Evolutionary conservation across 2,113 vertebrate genomes (phyloP), one percentile per base, ranked within the genome.

Genomic region (Lonchura striata): DNA sequence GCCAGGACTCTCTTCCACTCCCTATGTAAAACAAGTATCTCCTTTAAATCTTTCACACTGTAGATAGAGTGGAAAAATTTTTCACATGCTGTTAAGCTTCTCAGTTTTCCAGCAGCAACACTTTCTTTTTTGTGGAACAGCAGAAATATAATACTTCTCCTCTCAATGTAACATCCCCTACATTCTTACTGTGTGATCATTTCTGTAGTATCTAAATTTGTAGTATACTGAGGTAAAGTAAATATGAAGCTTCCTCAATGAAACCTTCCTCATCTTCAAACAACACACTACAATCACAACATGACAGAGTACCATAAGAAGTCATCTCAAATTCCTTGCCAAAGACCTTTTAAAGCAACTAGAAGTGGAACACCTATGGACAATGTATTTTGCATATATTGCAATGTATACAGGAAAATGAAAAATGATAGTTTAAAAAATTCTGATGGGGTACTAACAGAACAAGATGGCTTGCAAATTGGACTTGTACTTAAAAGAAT

Each of bases 1-100:
- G 88, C 80, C 82, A 95, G 71, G 54, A 82, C 83, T 91, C 41
- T 44, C 33, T 72, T 88, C 78, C 85, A 90, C 60, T 70, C 54
- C 47, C 2, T 42, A 37, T 1, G 2, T 47, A 52, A 90, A 90
- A 42, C 6, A 56, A 57, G 15, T 21, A 52, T 37, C 74, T 93
- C 65, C 57, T 82, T 19, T 30, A 82, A 82, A 31, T 5, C 5
- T 25, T 80, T 46, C 47, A 52, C 54, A 30, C 16, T 52, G 44
- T 7, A 69, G 89, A 89, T 49, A 41, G 47, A 64, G 20, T 15
- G 7, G n/a, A n/a, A 72, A 82, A 64, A 79, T 15, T 25, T 57
- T 65, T 63, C 39, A 28, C 11, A 6, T 10, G 33, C 52, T 66
- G 30, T 42, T 70, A 57, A 60, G 35, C 37, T 18, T 68, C 52